Percentiles rank a stretch among this genome's conserved stretches.
These are phyloP conservation scores for Asarcornis scutulata DNA, from an alignment of 2,113 vertebrate genomes.

Conservation along the genomic window DNA sequence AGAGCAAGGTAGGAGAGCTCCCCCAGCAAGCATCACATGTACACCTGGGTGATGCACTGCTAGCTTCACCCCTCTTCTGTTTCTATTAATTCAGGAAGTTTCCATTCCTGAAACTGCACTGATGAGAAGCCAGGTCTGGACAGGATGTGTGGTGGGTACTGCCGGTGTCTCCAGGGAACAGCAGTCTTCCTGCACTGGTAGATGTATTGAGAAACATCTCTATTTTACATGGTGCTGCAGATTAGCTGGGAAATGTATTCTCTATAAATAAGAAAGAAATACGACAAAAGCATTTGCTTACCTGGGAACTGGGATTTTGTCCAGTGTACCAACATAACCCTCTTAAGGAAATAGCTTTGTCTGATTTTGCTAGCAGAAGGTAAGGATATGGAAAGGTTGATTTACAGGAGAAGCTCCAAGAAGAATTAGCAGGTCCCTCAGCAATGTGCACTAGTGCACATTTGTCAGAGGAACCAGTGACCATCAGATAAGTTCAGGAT, in stretches of 20 bases:
- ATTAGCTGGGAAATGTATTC: not conserved
- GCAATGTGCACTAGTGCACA: rapidly evolving
- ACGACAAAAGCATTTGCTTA: not conserved
- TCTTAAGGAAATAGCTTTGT: not conserved
- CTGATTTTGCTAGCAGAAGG: not conserved
- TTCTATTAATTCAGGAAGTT: not conserved
- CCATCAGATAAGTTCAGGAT: not conserved
- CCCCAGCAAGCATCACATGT: not conserved
- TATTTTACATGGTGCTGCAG: not conserved
- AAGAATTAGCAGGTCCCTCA: not conserved
- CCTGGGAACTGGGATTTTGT: not conserved
- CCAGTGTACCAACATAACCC: not conserved
- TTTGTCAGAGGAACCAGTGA: not conserved
- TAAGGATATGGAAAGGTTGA: not conserved
- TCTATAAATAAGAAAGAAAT: not conserved
- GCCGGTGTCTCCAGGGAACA: not conserved
- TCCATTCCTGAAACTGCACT: not conserved
- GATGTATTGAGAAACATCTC: not conserved
- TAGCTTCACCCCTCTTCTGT: not conserved
- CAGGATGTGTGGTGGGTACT: not conserved
- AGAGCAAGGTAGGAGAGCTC: not conserved
- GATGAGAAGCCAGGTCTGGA: not conserved
- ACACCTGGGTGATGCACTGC: not conserved
- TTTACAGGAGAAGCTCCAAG: not conserved
- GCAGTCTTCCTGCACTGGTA: not conserved